Percentiles rank a stretch among this genome's conserved stretches.
Conservation (phyloP, 2,888 invertebrate genomes). For the Macrophya annulata region DNA sequence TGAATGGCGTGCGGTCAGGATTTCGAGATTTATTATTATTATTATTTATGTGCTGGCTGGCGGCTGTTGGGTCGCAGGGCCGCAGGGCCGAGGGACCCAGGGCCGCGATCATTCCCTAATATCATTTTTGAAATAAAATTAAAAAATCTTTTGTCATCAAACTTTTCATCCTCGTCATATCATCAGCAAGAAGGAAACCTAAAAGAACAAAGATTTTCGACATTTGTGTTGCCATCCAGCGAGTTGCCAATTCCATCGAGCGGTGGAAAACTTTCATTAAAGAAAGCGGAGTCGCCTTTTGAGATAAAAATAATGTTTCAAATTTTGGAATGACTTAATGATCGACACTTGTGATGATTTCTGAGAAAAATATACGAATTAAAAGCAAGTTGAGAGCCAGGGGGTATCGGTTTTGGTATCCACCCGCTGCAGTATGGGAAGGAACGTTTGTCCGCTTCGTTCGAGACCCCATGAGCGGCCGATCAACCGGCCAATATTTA, state of each 20-base stretch:
- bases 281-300: neutral
- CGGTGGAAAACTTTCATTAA: too few species aligned
- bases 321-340: neutral
- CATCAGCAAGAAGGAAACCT: neutral
- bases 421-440: slow-evolving; percentile 31
- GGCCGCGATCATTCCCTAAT: neutral
- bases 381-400: slow-evolving; percentile 34
- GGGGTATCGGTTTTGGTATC: neutral
- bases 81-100: slow-evolving; percentile 19
- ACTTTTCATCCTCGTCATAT: neutral
- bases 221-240: too few species aligned
- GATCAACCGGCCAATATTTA: slow-evolving; percentile 72
- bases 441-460: slow-evolving; percentile 49
- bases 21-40: slow-evolving; percentile 61
- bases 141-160: neutral
- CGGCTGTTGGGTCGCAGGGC: slow-evolving; percentile 43
- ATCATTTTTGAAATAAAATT: neutral
- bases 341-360: neutral
- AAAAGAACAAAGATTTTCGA: too few species aligned
- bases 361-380: neutral
- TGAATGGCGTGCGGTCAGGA: slow-evolving; percentile 68
- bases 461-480: slow-evolving; percentile 24
- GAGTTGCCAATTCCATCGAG: too few species aligned
- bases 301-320: neutral
- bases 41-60: slow-evolving; percentile 49